A percentile compares a stretch with the other conserved stretches of the same genome.
These are phyloP conservation scores for Contarinia nasturtii DNA, from an alignment of 1,140 invertebrate genomes.

Conservation along the genomic window DNA sequence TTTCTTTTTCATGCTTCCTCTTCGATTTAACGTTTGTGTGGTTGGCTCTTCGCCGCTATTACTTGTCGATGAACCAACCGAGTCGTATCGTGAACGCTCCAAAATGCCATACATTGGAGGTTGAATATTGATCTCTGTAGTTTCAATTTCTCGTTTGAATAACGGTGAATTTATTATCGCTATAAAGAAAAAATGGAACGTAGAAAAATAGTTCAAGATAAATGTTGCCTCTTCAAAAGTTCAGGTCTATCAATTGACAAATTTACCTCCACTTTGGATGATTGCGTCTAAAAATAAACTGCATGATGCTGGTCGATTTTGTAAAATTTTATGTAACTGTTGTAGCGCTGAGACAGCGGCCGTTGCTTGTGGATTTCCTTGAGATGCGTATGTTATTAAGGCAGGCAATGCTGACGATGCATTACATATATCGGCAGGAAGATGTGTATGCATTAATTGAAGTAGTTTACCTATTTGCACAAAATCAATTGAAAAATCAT, in stretches of 20 bases:
- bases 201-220: neutral
- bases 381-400: conserved; percentile 58
- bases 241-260: no score
- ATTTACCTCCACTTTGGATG: conserved; percentile 27
- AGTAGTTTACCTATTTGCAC: conserved; percentile 46
- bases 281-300: conserved; percentile 72
- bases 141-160: conserved; percentile 19
- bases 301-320: conserved; percentile 51
- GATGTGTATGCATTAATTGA: conserved; percentile 61
- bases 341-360: conserved; percentile 61
- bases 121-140: conserved; percentile 8
- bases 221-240: no score
- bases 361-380: conserved; percentile 53
- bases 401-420: conserved; percentile 63
- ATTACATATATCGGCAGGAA: conserved; percentile 69
- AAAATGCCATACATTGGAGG: conserved; percentile 6
- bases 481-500: conserved; percentile 2
- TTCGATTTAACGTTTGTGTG: neutral
- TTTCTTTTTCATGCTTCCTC: conserved; percentile 10
- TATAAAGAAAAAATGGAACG: neutral
- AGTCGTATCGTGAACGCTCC: conserved; percentile 16
- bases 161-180: conserved; percentile 19
- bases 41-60: neutral
- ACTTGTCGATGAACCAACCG: conserved; percentile 12
- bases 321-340: conserved; percentile 58